phyloP scores from a whole-genome alignment of 2,113 vertebrate species.

The Rhinoderma darwinii region DNA sequence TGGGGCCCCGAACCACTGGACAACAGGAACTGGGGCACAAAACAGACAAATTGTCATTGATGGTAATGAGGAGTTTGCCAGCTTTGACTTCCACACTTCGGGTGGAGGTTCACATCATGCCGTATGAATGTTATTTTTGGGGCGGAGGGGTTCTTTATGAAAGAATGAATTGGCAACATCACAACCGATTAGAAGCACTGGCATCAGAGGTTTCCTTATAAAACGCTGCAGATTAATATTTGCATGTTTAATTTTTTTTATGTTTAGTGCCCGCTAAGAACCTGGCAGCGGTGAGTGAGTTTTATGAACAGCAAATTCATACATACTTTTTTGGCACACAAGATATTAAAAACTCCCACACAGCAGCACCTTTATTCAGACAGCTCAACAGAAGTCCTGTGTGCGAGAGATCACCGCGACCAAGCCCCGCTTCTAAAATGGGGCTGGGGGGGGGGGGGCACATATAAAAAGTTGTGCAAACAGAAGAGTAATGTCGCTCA shows the following conservation, averaged over 20 bases:
- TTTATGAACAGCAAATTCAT: constrained; percentile 49
- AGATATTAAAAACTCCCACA: constrained; percentile 4
- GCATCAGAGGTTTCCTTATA: neutral
- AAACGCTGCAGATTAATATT: constrained; percentile 20
- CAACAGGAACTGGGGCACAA: neutral
- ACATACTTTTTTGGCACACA: constrained; percentile 37
- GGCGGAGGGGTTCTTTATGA: neutral
- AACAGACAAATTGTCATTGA: neutral
- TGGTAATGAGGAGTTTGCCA: neutral
- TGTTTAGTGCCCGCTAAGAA: constrained; percentile 33
- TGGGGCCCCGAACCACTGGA: neutral
- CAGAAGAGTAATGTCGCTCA: neutral
- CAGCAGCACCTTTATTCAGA: constrained; percentile 40
- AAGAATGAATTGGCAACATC: neutral
- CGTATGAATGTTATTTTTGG: neutral
- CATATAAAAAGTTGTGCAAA: neutral
- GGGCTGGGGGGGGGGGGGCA: neutral
- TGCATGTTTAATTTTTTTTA: constrained; percentile 12
- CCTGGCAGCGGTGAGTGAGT: constrained; percentile 18
- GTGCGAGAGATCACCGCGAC: neutral
- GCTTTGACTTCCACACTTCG: neutral
- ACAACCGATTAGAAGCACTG: neutral
- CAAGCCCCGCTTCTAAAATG: neutral
- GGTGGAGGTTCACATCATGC: too few species aligned
- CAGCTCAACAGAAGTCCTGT: constrained; percentile 34